A percentile compares a stretch with the other conserved stretches of the same genome.
Evolutionary conservation across 2,888 invertebrate genomes (phyloP).

Genomic region (Tryphoninae sp.): DNA sequence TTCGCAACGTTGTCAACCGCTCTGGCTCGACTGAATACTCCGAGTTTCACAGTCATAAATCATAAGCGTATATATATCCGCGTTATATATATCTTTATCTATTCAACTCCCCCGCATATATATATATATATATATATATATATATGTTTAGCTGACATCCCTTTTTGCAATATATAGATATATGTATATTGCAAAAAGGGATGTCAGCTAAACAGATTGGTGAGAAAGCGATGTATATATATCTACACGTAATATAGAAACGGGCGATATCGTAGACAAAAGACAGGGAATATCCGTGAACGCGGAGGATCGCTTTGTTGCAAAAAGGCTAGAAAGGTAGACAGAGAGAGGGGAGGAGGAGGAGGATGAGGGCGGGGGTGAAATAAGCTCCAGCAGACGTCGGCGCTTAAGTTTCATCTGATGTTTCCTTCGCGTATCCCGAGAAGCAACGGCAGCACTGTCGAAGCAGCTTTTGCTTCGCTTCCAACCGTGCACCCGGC

Average conservation of each 20-base stretch:
- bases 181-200: background rate
- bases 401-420: constrained; percentile 50
- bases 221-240: constrained; percentile 3
- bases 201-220: background rate
- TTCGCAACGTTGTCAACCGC: constrained; percentile 23
- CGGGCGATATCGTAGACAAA: constrained; percentile 52
- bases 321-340: background rate
- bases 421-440: constrained; percentile 50
- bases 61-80: constrained; percentile 14
- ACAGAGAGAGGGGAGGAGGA: background rate
- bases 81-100: too few relatives aligned
- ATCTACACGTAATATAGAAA: constrained; percentile 13
- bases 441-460: constrained; percentile 3
- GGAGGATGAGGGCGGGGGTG: background rate
- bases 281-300: constrained; percentile 44
- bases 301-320: constrained; percentile 42
- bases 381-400: constrained; percentile 54
- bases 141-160: background rate
- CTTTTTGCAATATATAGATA: background rate
- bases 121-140: background rate
- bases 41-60: constrained; percentile 29
- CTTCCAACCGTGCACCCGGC: constrained; percentile 11
- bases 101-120: background rate
- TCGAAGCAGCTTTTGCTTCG: constrained; percentile 27
- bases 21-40: constrained; percentile 13